These are phyloP conservation scores for Dipodomys stephensi DNA, from an alignment of 2,113 vertebrate species.

Conservation along the genomic window DNA sequence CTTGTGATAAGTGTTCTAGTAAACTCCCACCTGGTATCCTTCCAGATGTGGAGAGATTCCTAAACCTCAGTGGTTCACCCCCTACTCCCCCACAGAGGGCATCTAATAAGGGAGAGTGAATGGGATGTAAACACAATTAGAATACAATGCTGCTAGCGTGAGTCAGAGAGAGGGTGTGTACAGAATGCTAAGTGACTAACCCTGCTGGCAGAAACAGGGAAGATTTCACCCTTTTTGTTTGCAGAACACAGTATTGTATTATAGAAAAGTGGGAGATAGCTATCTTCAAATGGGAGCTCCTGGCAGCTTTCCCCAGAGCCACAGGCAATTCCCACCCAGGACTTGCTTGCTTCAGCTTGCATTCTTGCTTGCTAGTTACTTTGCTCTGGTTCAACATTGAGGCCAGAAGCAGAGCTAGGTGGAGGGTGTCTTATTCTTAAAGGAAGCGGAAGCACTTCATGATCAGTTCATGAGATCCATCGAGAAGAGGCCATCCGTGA, in stretches of 20 bases:
- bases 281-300: constrained; percentile 42
- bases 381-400: not conserved
- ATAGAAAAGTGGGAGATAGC: constrained; percentile 27
- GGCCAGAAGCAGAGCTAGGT: not conserved
- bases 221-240: constrained; percentile 44
- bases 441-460: not conserved
- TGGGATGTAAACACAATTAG: constrained; percentile 65
- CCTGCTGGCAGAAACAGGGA: constrained; percentile 22
- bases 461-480: not conserved
- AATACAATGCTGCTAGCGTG: constrained; percentile 54
- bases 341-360: constrained; percentile 25
- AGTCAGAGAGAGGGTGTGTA: constrained; percentile 51
- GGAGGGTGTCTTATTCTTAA: not conserved
- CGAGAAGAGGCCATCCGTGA: not conserved
- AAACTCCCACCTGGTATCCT: not conserved
- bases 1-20: not conserved
- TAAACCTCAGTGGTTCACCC: not conserved
- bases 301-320: constrained; percentile 51
- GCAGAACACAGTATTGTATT: constrained; percentile 42
- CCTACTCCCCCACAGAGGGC: not conserved
- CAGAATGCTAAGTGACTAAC: constrained; percentile 67
- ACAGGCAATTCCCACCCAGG: not conserved
- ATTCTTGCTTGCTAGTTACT: not conserved
- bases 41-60: constrained; percentile 1
- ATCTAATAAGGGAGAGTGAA: not conserved